Evolutionary conservation across 2,797 vertebrate species (phyloP), one percentile per base, ranked within the genome.

Genomic region (Pseudochirops cupreus): DNA sequence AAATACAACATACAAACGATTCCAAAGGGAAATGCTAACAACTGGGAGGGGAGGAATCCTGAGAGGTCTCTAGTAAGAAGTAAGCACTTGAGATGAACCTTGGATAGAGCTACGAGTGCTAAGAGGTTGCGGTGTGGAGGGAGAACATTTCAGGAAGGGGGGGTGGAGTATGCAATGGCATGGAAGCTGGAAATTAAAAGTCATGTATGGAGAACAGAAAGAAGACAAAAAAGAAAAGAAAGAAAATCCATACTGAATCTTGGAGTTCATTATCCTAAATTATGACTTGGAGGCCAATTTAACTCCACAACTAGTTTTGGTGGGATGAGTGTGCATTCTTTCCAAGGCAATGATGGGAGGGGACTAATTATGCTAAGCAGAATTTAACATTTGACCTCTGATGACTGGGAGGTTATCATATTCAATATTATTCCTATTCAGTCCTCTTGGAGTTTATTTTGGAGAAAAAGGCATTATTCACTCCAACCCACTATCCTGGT

Each of bases 391-490:
- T 62, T 91, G 74, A 82, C n/a, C 14, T 13, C 26, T 14, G 55
- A 46, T 74, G 59, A 56, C 28, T 52, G 58, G 89, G 31, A 59
- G 46, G 4, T 33, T 33, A 67, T 39, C 50, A 55, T 1, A 39
- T 94, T 92, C 52, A 90, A 52, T 6, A 7, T 29, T 93, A 50
- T 93, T 93, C 46, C 91, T 95, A 94, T 67, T 91, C 93, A 33
- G 16, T 93, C 90, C 92, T 58, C 93, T 97, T 96, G 93, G 93
- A 93, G 82, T 95, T 96, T 95, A 59, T 93, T 29, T 94, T 90
- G 31, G 11, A 91, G 10, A n/a, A 58, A 67, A 1, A 94, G 14
- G 54, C 21, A 82, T 82, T 82, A 82, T 82, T 82, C 39, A 26
- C 21, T 82, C 21, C 74, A 46, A 21, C 9, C 13, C 74, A 82